A percentile compares a stretch with the other conserved stretches of the same genome.
phyloP scores from a whole-genome alignment of 2,113 vertebrate species.

The Proteles cristata region DNA sequence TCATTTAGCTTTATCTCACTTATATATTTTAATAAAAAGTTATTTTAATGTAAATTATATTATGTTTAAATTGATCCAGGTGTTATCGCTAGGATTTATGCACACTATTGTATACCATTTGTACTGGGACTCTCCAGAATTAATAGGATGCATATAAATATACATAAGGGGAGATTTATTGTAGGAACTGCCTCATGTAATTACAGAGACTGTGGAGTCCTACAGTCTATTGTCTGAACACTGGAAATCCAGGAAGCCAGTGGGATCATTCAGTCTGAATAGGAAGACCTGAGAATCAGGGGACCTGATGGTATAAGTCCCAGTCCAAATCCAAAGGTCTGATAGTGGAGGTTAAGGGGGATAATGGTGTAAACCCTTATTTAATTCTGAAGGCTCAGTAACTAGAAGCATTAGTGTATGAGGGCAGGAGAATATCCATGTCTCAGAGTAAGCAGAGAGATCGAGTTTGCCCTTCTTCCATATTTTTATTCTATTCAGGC shows the following conservation, averaged over 20 bases:
- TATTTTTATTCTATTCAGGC: not conserved
- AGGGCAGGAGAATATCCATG: not conserved
- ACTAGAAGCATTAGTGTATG: not conserved
- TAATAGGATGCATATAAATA: not conserved
- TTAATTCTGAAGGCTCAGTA: not conserved
- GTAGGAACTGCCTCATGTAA: not conserved
- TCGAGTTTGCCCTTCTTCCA: not conserved
- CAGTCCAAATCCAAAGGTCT: not conserved
- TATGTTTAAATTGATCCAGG: not conserved
- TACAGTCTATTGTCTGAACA: not conserved
- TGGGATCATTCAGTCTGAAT: not conserved
- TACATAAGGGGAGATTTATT: not conserved
- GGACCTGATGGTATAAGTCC: not conserved
- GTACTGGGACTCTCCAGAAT: not conserved
- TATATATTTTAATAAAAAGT: not conserved
- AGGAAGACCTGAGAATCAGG: not conserved
- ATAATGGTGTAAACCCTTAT: not conserved
- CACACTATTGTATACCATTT: not conserved
- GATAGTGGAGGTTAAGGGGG: not conserved
- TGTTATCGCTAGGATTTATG: not conserved
- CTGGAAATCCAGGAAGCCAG: not conserved
- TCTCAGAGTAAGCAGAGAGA: not conserved
- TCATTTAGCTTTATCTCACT: not conserved
- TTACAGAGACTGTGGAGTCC: not conserved
- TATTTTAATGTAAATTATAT: not conserved